phyloP scores from a whole-genome alignment of 2,797 vertebrate species.

The Gobio occitaniae region DNA sequence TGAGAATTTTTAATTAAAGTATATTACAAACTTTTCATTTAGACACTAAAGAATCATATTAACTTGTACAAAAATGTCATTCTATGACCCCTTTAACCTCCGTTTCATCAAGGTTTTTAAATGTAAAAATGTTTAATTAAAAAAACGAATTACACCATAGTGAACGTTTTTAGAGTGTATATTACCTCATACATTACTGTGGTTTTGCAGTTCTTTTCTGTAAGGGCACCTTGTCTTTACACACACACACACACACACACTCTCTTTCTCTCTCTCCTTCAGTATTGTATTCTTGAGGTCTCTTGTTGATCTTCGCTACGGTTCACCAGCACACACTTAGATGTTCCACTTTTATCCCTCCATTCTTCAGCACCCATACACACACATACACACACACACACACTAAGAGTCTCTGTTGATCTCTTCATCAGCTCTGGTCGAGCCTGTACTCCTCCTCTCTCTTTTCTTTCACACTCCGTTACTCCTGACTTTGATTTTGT shows the following conservation, averaged over 20 bases:
- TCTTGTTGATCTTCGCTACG: slow-evolving; percentile 50
- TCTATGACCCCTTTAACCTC: too few species aligned
- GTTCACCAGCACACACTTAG: slow-evolving; percentile 45
- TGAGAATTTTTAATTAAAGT: too few species aligned
- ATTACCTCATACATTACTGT: background rate
- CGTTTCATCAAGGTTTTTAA: background rate
- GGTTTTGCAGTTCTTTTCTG: background rate
- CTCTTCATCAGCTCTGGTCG: slow-evolving; percentile 45
- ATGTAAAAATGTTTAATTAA: background rate
- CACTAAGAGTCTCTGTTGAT: slow-evolving; percentile 41
- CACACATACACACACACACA: background rate
- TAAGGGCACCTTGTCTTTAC: slow-evolving; percentile 23
- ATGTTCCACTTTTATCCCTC: slow-evolving; percentile 51
- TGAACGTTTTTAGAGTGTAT: background rate
- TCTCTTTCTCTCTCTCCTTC: background rate
- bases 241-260: slow-evolving; percentile 12
- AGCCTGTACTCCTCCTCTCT: slow-evolving; percentile 53
- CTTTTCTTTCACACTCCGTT: slow-evolving; percentile 52
- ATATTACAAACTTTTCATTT: too few species aligned
- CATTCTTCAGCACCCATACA: background rate
- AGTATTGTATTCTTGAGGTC: slow-evolving; percentile 43
- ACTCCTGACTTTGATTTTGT: slow-evolving; percentile 51
- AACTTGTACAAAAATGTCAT: too few species aligned
- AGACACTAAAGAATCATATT: too few species aligned
- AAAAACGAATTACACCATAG: background rate